phyloP scores from a whole-genome alignment of 2,113 vertebrate genomes.

The Zonotrichia leucophrys region DNA sequence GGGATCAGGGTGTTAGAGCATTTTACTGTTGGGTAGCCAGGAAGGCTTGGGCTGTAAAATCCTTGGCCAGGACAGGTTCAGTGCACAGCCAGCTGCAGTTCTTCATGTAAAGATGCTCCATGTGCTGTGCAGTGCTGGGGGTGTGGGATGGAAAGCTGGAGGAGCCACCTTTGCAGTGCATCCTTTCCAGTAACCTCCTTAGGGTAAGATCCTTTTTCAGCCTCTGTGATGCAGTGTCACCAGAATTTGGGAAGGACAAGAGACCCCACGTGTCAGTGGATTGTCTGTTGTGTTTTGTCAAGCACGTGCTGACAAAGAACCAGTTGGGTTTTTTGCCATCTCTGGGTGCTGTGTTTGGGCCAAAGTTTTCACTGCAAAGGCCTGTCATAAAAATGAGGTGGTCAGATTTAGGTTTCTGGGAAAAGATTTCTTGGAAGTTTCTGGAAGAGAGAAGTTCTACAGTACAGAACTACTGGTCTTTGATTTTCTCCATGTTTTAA shows the following conservation, averaged over 20 bases:
- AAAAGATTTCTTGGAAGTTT: background rate
- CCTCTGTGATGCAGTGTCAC: background rate
- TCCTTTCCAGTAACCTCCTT: background rate
- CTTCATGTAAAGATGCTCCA: background rate
- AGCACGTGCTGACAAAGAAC: background rate
- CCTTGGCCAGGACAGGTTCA: background rate
- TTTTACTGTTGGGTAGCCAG: background rate
- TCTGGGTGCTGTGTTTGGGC: background rate
- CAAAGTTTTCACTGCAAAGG: background rate
- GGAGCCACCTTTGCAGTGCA: background rate
- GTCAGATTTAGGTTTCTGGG: background rate
- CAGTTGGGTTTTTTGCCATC: background rate
- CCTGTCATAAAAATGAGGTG: background rate
- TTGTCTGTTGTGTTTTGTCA: background rate
- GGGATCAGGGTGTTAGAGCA: background rate
- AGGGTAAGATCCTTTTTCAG: background rate
- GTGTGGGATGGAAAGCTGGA: background rate
- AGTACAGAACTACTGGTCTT: background rate
- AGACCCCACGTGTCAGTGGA: fast-evolving
- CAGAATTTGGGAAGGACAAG: background rate
- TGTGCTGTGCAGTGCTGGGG: background rate
- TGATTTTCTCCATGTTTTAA: background rate
- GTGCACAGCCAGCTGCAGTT: background rate
- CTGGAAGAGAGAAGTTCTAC: background rate
- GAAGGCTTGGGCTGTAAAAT: background rate